Evolutionary conservation across 2,797 vertebrate species (phyloP), one percentile per base, ranked within the genome.

Genomic region (Chrosomus eos): DNA sequence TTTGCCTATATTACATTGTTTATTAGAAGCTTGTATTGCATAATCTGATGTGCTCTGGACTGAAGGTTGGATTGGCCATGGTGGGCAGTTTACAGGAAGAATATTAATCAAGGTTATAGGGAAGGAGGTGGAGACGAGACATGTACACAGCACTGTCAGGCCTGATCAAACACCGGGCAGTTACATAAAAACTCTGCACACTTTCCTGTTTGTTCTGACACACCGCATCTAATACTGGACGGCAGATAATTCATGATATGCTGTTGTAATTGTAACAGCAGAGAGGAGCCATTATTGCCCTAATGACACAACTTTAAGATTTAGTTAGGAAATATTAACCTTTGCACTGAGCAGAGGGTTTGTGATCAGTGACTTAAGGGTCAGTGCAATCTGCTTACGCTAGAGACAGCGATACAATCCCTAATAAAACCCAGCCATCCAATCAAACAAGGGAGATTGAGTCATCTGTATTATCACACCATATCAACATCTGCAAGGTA

Each of bases 401-500:
- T 78, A 51, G 70, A 31, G 31, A 81, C 58, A 76, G 31, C 45
- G 5, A 31, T 13, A 66, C 31, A 62, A 73, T 13, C 21, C 80
- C 45, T 62, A 75, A 79, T 68, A 83, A 85, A 68, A 73, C 28
- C 14, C 21, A 40, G 40, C 36, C 38, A n/a, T 48, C 75, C 74
- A 83, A 85, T 88, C 74, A 55, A 60, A 74, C 31, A 23, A 11
- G 40, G 53, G 74, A 51, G 74, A 66, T 33, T 77, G 80, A 87
- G 53, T 89, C 80, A 79, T 43, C 48, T 4, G 23, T 72, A 18
- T 86, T 48, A 80, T 85, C 68, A 81, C 74, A 70, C 73, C 79
- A 82, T 84, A 81, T 86, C 80, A 80, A 75, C 45, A 86, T 85
- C 87, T 64, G 45, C 51, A 86, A 81, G 80, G 58, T 71, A 80